phyloP scores from a whole-genome alignment of 2,113 vertebrate species.

The Gulo gulo region DNA sequence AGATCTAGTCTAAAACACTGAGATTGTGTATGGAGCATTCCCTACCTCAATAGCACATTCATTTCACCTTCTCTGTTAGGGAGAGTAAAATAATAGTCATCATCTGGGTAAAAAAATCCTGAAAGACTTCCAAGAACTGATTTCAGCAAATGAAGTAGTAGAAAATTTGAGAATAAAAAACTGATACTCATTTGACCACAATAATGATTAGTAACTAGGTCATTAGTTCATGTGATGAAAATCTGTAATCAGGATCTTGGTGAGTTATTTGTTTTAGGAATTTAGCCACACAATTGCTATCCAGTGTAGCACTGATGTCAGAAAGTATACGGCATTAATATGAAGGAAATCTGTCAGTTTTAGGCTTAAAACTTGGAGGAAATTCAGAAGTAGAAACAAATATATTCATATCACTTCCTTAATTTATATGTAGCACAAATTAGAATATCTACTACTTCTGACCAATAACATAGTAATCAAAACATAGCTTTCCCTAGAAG shows the following conservation, averaged over 20 bases:
- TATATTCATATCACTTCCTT: neutral
- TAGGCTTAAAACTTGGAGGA: neutral
- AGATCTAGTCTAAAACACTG: neutral
- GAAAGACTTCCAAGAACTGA: neutral
- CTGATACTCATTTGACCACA: neutral
- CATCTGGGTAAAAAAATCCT: neutral
- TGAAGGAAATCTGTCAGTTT: neutral
- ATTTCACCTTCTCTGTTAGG: neutral
- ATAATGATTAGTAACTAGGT: neutral
- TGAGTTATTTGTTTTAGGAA: neutral
- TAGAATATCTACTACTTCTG: neutral
- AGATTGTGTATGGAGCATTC: neutral
- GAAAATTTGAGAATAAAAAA: constrained; percentile 29
- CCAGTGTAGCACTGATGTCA: neutral
- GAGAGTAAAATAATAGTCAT: neutral
- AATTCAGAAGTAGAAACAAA: neutral
- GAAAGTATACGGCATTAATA: neutral
- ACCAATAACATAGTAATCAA: neutral
- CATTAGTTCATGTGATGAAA: neutral
- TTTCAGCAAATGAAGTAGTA: neutral
- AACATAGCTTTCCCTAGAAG: neutral
- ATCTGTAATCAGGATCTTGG: neutral
- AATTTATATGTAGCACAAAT: neutral
- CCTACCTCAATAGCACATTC: neutral
- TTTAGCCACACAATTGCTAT: neutral